phyloP scores from a whole-genome alignment of 2,113 vertebrate species.

The Psophia crepitans region DNA sequence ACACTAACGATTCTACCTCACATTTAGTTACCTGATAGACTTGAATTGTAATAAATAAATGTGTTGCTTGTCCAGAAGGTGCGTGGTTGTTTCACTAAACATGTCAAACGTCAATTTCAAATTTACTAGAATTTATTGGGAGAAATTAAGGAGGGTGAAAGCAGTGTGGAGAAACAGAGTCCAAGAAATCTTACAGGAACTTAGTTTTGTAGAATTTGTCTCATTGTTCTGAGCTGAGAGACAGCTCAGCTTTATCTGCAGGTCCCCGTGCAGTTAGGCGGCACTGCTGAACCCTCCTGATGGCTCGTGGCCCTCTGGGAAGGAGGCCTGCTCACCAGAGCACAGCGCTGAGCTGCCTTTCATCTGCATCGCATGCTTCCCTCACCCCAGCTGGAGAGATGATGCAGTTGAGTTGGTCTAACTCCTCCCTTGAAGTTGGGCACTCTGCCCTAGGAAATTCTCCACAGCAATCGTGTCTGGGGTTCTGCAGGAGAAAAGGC shows the following conservation, averaged over 20 bases:
- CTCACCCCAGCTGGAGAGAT: neutral
- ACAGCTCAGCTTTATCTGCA: neutral
- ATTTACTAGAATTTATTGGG: neutral
- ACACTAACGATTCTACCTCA: neutral
- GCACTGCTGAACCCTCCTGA: neutral
- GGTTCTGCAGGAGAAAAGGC: neutral
- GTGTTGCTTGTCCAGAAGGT: neutral
- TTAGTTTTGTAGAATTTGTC: neutral
- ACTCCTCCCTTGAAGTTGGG: neutral
- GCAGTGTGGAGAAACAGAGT: neutral
- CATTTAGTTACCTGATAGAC: neutral
- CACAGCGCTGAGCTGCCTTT: neutral
- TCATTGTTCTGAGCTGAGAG: neutral
- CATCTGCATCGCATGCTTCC: neutral
- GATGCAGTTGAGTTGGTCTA: neutral
- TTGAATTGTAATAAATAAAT: neutral
- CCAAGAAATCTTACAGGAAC: neutral
- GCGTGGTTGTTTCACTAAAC: neutral
- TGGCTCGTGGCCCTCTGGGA: neutral
- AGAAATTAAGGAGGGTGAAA: neutral
- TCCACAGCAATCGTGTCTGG: rapidly evolving
- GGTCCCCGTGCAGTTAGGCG: neutral
- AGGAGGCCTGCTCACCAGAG: neutral
- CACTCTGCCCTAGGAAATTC: neutral
- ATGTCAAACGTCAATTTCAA: neutral